These are phyloP conservation scores for Gallinago paraguaiae DNA, from an alignment of 2,113 vertebrate genomes.

Conservation along the genomic window DNA sequence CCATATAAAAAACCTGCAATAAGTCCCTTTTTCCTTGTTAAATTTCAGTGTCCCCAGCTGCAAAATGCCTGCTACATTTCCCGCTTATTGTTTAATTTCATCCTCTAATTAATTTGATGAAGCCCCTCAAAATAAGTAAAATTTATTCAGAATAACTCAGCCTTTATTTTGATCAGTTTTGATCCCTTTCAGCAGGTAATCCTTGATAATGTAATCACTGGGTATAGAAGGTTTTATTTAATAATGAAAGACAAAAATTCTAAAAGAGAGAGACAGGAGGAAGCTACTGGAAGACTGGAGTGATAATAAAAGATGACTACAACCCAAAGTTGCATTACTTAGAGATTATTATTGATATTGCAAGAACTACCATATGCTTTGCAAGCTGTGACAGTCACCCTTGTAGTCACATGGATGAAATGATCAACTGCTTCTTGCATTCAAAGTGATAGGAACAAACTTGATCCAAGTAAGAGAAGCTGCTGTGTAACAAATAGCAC, in stretches of 20 bases:
- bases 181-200: conserved; percentile 49
- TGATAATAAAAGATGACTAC: conserved; percentile 59
- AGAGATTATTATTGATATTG: conserved; percentile 59
- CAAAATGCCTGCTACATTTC: not conserved
- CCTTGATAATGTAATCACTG: conserved; percentile 43
- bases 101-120: conserved; percentile 42
- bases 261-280: conserved; percentile 15
- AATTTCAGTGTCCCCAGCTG: not conserved
- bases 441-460: conserved; percentile 52
- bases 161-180: conserved; percentile 36
- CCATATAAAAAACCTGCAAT: not conserved
- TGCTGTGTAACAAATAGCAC: not conserved
- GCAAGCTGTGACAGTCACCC: conserved; percentile 68
- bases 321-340: conserved; percentile 51
- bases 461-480: conserved; percentile 35
- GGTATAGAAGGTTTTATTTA: conserved; percentile 11
- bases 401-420: conserved; percentile 60
- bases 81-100: conserved; percentile 24
- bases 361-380: conserved; percentile 65
- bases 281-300: conserved; percentile 37
- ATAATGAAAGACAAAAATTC: conserved; percentile 42
- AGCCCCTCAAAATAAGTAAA: not conserved
- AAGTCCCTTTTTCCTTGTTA: not conserved
- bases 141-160: conserved; percentile 4
- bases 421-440: conserved; percentile 58